Base-by-base conservation (phyloP, 1,140 invertebrate species). In the Drosophila oshimai region DNA sequence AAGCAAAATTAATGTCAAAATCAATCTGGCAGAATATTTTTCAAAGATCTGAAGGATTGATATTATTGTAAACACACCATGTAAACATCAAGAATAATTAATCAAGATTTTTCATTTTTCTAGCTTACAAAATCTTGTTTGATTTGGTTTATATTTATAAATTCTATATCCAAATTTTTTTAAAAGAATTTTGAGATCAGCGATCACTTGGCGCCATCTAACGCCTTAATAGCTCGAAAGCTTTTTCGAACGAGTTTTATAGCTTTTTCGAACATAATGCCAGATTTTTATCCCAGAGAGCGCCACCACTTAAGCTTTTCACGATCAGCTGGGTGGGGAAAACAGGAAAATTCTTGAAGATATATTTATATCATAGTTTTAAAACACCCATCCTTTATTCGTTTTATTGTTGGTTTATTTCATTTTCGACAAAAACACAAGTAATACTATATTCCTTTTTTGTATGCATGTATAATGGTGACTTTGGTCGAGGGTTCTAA, bases 401-500 rank as follows among this genome's bases (percentile, higher is more conserved):
- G 76, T 72, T 86, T 86, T 57, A 10, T 60, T 71, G 42, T 62
- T 28, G 49, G 20, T 86, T 86, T 86, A 84, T 86, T 86, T 62
- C 50, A 74, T 65, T 84, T 67, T 75, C 61, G 80, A 86, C 81
- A 87, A 77, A 86, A 87, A 87, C 81, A 87, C 76, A 88, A 88
- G 77, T 87, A 87, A 87, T 87, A 87, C 81, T 87, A 77, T 87
- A 74, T 22, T 70, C 60, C 57, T 65, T 45, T 60, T 39, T 58
- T 42, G 45, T 70, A 65, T 70, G 70, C 57, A 83, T 58, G 44
- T 60, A 74, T 42, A 47, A 29, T 34, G 36, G 33, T 42, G 50
- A 41, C 42, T 39, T 39, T 44, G 24, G 13, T 17, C 6, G 60
- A 53, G 6, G 7, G 17, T 26, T 26, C 22, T 13, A 4, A 4